Percentiles rank a stretch among this genome's conserved stretches.
These are phyloP conservation scores for Teleogryllus occipitalis DNA, from an alignment of 1,140 invertebrate species.

Conservation along the genomic window DNA sequence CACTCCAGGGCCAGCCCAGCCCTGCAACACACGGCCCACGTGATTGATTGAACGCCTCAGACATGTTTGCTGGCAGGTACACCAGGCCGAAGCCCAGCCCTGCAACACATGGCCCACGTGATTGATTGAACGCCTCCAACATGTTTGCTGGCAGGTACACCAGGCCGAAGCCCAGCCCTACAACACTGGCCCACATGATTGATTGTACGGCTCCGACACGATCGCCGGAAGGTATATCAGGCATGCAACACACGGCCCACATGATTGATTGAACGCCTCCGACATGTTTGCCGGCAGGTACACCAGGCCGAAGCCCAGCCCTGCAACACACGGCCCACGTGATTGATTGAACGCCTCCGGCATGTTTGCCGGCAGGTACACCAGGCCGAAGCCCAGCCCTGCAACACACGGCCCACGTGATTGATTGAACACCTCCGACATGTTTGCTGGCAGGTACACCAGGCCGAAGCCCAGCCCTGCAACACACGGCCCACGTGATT, in stretches of 20 bases:
- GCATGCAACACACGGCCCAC: constrained; percentile 43
- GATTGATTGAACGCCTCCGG: constrained; percentile 71
- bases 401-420: constrained; percentile 24
- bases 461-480: constrained; percentile 85
- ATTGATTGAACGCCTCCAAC: constrained; percentile 71
- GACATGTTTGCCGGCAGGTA: constrained; percentile 92
- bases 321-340: constrained; percentile 38
- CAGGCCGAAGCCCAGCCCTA: constrained; percentile 85
- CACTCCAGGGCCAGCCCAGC: constrained; percentile 85
- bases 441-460: constrained; percentile 90
- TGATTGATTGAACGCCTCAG: constrained; percentile 65
- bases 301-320: constrained; percentile 87
- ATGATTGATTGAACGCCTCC: constrained; percentile 61
- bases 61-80: constrained; percentile 89
- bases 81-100: constrained; percentile 90
- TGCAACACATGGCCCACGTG: constrained; percentile 31
- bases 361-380: constrained; percentile 90
- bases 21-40: constrained; percentile 44
- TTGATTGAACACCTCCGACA: no score
- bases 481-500: constrained; percentile 21
- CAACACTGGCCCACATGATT: constrained; percentile 21
- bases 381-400: constrained; percentile 88
- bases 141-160: constrained; percentile 93
- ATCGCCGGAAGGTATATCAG: constrained; percentile 92
- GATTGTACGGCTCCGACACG: constrained; percentile 83